phyloP scores from a whole-genome alignment of 2,888 invertebrate species.

The Scaptomyza reducta region DNA sequence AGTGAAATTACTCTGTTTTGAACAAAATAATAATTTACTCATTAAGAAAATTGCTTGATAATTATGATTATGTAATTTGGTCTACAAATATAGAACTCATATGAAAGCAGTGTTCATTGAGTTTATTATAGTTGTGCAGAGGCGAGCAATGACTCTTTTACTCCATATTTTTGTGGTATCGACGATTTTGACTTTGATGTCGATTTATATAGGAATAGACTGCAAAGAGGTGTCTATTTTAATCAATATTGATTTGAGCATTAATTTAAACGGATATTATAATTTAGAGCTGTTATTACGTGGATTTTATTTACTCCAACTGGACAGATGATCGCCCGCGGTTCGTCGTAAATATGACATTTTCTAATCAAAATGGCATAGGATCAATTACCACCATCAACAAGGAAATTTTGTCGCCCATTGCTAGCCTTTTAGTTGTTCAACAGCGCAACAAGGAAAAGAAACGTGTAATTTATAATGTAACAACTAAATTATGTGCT shows the following conservation, averaged over 20 bases:
- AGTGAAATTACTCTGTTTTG: constrained; percentile 36
- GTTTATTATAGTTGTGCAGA: background rate
- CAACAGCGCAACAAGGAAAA: constrained; percentile 45
- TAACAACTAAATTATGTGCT: constrained; percentile 64
- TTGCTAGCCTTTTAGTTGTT: constrained; percentile 48
- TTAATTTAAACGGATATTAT: too few species aligned
- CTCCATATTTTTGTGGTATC: background rate
- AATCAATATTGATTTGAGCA: background rate
- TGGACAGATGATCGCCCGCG: constrained; percentile 71
- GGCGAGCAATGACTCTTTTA: constrained; percentile 19
- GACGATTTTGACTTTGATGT: constrained; percentile 14
- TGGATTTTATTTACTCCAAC: constrained; percentile 45
- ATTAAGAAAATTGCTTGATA: constrained; percentile 27
- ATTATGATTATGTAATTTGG: constrained; percentile 6
- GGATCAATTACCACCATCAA: constrained; percentile 66
- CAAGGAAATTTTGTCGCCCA: constrained; percentile 48
- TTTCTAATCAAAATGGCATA: constrained; percentile 53
- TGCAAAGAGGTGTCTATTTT: constrained; percentile 42
- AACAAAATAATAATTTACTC: constrained; percentile 11
- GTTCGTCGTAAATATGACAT: constrained; percentile 73
- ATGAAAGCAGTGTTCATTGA: constrained; percentile 5
- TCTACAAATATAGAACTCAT: constrained; percentile 2
- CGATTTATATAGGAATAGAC: constrained; percentile 4
- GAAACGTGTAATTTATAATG: constrained; percentile 59
- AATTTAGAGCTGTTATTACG: constrained; percentile 60